phyloP scores from a whole-genome alignment of 2,113 vertebrate genomes.

The Hepsetus odoe region DNA sequence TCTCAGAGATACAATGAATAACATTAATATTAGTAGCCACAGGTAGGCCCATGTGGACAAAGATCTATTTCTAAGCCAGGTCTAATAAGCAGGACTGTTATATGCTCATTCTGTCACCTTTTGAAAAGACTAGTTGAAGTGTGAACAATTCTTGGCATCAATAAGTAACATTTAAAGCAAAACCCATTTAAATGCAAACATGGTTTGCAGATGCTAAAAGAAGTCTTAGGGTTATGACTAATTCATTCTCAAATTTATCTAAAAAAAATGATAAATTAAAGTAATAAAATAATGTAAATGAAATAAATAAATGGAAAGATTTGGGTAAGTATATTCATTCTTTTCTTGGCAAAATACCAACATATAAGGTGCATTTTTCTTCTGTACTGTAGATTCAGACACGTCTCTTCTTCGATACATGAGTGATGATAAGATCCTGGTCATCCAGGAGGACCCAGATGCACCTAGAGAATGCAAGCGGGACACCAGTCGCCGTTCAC shows the following conservation, averaged over 20 bases:
- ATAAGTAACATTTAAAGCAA: background rate
- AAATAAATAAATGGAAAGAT: too few relatives aligned
- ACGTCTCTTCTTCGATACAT: slow-evolving; percentile 78
- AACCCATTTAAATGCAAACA: too few relatives aligned
- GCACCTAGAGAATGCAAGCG: slow-evolving; percentile 62
- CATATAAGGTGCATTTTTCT: background rate
- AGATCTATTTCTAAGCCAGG: background rate
- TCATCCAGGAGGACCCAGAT: slow-evolving; percentile 76
- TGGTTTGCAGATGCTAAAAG: too few relatives aligned
- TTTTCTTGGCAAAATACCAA: background rate
- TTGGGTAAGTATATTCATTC: background rate
- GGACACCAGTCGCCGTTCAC: slow-evolving; percentile 71
- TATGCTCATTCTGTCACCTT: background rate
- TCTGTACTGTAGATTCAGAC: slow-evolving; percentile 70
- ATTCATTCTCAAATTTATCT: background rate
- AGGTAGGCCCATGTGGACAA: slow-evolving; percentile 32
- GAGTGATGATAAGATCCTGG: slow-evolving; percentile 80
- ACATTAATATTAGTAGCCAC: slow-evolving; percentile 64
- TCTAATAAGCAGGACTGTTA: background rate
- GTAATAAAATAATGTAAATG: too few relatives aligned
- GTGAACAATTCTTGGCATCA: too few relatives aligned
- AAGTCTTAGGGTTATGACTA: too few relatives aligned
- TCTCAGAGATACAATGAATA: slow-evolving; percentile 68
- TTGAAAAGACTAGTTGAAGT: background rate
- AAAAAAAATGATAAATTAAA: too few relatives aligned